Evolutionary conservation across 1,140 invertebrate species (phyloP), one percentile per base, ranked within the genome.

Genomic region (Micrasema minimum): DNA sequence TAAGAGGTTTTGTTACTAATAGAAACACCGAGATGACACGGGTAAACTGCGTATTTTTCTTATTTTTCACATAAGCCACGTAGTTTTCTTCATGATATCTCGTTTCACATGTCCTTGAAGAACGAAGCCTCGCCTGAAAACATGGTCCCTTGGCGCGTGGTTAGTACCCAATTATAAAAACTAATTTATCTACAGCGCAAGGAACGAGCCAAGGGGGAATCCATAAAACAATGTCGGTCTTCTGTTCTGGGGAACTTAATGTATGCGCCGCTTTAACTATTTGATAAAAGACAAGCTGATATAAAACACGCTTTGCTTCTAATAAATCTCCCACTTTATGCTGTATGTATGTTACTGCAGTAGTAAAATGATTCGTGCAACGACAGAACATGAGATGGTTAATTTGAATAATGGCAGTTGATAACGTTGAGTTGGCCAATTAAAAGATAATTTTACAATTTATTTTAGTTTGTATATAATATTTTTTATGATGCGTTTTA

Each of bases 131-230:
- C 53, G 23, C n/a, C 26, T 20, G 55, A 69, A 69, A 69, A 69
- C 50, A 69, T 51, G 67, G 59, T 70, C 72, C 72, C 72, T 20
- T 59, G 72, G 67, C 72, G 48, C 67, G 64, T 59, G 61, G 67
- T 69, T 70, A 70, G 67, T 66, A 65, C 38, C 67, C 72, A 74
- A 74, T 74, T 74, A 74, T 74, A 74, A 74, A 74, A 67, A 70
- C 62, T 74, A 68, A 70, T 74, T 74, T 74, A 74, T 74, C 67
- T 66, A 43, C 38, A 41, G 59, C 14, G 35, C 23, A 12, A 31
- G 23, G 35, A 35, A 57, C n/a, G 14, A 37, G 53, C 20, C 51
- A 45, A n/a, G n/a, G 43, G 67, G 53, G 53, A 45, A 23, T 23
- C 35, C 14, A 66, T 53, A 66, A 38, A 53, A 50, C 64, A 37